phyloP scores from a whole-genome alignment of 2,888 invertebrate species.

The Drepanosiphum platanoidis region DNA sequence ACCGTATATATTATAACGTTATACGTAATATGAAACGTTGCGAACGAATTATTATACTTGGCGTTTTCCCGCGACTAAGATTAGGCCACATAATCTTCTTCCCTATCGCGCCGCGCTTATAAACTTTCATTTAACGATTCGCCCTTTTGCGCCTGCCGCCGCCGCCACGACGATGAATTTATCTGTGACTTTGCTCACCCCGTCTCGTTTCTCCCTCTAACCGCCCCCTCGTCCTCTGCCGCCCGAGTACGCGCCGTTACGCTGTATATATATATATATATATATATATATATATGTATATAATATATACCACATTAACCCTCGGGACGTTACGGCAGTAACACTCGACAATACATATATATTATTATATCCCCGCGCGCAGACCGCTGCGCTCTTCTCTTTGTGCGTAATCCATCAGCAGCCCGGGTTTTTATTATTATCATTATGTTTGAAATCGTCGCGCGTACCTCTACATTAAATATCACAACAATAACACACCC shows the following conservation, averaged over 20 bases:
- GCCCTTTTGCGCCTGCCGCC: neutral
- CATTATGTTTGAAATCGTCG: too few relatives aligned
- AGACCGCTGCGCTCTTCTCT: neutral
- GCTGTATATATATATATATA: neutral
- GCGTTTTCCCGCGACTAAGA: neutral
- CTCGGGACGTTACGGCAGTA: neutral
- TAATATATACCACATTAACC: neutral
- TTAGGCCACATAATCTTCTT: slow-evolving; percentile 18
- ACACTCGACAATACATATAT: neutral
- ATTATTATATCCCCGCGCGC: too few relatives aligned
- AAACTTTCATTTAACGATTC: slow-evolving; percentile 33
- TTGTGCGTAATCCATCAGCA: neutral
- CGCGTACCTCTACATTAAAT: too few relatives aligned
- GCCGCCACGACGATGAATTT: neutral
- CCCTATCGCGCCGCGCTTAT: slow-evolving; percentile 28
- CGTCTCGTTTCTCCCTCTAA: neutral
- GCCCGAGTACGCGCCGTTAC: too few relatives aligned
- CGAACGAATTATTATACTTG: slow-evolving; percentile 12
- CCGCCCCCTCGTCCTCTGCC: neutral
- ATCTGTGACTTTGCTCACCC: neutral
- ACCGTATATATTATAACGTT: neutral
- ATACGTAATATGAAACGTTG: too few relatives aligned
- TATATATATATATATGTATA: neutral
- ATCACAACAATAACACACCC: too few relatives aligned
- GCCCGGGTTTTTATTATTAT: neutral